Evolutionary conservation across 1,140 invertebrate species (phyloP).

Genomic region (Drosophila nannoptera): DNA sequence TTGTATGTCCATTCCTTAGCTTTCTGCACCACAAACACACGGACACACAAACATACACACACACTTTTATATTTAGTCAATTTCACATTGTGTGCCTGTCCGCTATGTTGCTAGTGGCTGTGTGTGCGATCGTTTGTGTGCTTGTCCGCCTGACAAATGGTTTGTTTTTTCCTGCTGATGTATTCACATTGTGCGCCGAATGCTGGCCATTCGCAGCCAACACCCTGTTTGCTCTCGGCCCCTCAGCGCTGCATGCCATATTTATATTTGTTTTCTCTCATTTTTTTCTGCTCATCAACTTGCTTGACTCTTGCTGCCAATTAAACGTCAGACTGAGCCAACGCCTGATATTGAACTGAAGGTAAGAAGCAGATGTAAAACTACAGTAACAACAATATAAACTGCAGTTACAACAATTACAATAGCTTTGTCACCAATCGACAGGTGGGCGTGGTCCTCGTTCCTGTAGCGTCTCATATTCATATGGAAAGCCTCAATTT

Average conservation of each 20-base stretch:
- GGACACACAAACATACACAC: constrained; percentile 8
- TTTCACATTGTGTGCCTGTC: constrained; percentile 23
- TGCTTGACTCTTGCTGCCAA: constrained; percentile 19
- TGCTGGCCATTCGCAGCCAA: constrained; percentile 9
- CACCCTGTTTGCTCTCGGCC: neutral
- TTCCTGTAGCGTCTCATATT: constrained; percentile 5
- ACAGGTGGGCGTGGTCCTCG: constrained; percentile 11
- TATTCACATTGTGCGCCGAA: constrained; percentile 17
- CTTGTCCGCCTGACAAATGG: constrained; percentile 39
- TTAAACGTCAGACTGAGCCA: constrained; percentile 24
- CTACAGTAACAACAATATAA: neutral
- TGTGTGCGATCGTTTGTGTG: constrained; percentile 8
- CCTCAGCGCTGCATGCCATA: neutral
- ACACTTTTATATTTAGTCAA: constrained; percentile 41
- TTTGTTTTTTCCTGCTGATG: constrained; percentile 44
- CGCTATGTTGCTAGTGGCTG: neutral
- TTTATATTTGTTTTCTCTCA: neutral
- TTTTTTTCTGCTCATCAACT: constrained; percentile 10
- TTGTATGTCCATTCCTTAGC: constrained; percentile 26
- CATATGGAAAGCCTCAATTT: constrained; percentile 12
- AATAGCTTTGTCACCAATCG: constrained; percentile 12
- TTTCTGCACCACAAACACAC: constrained; percentile 19
- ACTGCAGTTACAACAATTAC: neutral
- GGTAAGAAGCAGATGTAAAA: too few species aligned
- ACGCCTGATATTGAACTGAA: constrained; percentile 24